Evolutionary conservation across 2,888 invertebrate species (phyloP).

Genomic region (Odontothrips loti): DNA sequence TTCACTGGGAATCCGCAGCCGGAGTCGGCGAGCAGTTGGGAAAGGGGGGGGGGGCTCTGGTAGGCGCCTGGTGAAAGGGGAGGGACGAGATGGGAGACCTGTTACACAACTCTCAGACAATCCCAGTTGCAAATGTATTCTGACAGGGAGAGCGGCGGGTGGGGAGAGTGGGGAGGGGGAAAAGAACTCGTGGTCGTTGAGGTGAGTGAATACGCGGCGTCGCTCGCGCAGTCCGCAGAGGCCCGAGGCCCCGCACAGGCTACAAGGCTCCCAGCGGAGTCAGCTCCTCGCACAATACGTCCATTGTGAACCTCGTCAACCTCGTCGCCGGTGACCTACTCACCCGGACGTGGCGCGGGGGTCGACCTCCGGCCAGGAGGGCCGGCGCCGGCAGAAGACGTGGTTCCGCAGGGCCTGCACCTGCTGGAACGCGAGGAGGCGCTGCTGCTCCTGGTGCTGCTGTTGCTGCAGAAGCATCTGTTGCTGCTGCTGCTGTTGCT

Average conservation of each 20-base stretch:
- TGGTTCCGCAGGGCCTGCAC: slow-evolving; percentile 57
- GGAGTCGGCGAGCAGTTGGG: no score
- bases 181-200: not conserved
- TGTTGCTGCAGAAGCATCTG: not conserved
- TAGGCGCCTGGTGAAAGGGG: no score
- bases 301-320: no score
- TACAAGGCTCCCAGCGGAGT: no score
- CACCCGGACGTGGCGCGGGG: slow-evolving; percentile 79
- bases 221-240: no score
- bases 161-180: not conserved
- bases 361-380: slow-evolving; percentile 82
- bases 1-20: not conserved
- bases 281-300: no score
- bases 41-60: no score
- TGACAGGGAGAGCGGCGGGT: not conserved
- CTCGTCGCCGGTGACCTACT: slow-evolving; percentile 45
- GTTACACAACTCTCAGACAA: not conserved
- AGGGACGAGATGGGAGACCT: not conserved
- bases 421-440: slow-evolving; percentile 45
- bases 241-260: no score
- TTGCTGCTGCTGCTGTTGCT: slow-evolving; percentile 5
- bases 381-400: slow-evolving; percentile 70
- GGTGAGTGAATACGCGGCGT: no score
- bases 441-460: slow-evolving; percentile 13
- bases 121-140: not conserved